Percentiles rank a stretch among this genome's conserved stretches.
Evolutionary conservation across 2,113 vertebrate species (phyloP).

Genomic region (Microtus montanus): DNA sequence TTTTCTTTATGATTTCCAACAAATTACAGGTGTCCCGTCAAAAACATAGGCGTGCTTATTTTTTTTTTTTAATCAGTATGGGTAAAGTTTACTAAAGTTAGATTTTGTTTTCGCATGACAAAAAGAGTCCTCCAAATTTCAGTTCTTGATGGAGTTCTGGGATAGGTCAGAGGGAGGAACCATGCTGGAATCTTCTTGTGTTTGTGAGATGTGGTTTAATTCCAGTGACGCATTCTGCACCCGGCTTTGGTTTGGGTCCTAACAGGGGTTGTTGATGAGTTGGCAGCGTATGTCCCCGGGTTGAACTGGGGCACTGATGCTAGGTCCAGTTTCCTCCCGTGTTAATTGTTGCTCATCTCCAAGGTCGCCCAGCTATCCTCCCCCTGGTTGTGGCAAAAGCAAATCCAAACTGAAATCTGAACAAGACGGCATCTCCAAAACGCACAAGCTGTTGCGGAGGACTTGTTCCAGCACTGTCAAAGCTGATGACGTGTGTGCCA

Average conservation of each 20-base stretch:
- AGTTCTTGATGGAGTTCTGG: neutral
- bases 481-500: constrained; percentile 88
- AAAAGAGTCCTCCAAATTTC: neutral
- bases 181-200: neutral
- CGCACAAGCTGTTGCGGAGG: constrained; percentile 91
- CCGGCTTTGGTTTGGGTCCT: neutral
- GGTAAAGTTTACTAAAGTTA: neutral
- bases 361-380: constrained; percentile 95
- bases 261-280: neutral
- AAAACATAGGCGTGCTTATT: neutral
- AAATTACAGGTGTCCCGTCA: neutral
- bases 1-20: constrained; percentile 30
- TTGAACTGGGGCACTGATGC: neutral
- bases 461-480: constrained; percentile 91
- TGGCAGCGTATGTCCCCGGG: no score
- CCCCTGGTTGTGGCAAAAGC: constrained; percentile 93
- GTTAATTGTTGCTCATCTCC: constrained; percentile 52
- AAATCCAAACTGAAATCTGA: constrained; percentile 93
- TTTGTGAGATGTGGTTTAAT: neutral
- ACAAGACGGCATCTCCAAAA: constrained; percentile 92
- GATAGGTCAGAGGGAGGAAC: neutral
- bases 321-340: neutral
- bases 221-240: neutral
- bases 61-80: neutral
- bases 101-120: neutral